phyloP scores from a whole-genome alignment of 2,888 invertebrate species.

The Spodoptera picta region DNA sequence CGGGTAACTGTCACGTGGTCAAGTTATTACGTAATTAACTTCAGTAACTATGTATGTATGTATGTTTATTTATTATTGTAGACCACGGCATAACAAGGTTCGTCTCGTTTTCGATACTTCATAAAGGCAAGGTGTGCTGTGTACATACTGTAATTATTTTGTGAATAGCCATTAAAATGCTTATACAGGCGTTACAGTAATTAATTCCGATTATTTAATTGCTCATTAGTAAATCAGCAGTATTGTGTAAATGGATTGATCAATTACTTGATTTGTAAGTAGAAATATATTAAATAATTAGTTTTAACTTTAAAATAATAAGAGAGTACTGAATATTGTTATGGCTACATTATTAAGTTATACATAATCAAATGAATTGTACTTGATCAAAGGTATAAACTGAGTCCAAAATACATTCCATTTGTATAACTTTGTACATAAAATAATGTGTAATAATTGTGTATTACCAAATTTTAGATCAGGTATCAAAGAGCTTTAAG shows the following conservation, averaged over 20 bases:
- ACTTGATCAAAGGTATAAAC: constrained; percentile 76
- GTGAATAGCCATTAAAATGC: constrained; percentile 36
- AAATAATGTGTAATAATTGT: constrained; percentile 62
- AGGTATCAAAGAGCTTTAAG: constrained; percentile 84
- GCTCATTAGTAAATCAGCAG: constrained; percentile 77
- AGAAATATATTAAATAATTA: constrained; percentile 65
- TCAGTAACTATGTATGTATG: not conserved
- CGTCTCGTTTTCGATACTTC: constrained; percentile 15
- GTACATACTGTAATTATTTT: constrained; percentile 42
- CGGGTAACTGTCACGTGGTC: constrained; percentile 2
- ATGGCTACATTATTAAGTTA: constrained; percentile 73
- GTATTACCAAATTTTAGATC: constrained; percentile 70
- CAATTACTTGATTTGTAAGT: constrained; percentile 74
- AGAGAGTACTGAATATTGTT: constrained; percentile 86
- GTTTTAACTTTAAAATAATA: constrained; percentile 65
- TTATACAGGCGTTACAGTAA: constrained; percentile 40
- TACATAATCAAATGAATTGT: constrained; percentile 70
- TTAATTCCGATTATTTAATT: constrained; percentile 58
- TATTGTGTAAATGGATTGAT: constrained; percentile 79
- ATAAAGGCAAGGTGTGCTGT: constrained; percentile 18
- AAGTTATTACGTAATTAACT: constrained; percentile 14
- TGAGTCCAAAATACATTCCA: constrained; percentile 87
- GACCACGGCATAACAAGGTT: constrained; percentile 7
- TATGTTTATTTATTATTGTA: too few species aligned
- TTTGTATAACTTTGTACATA: constrained; percentile 83